These are phyloP conservation scores for Myxocyprinus asiaticus DNA, from an alignment of 2,113 vertebrate genomes.

Conservation along the genomic window DNA sequence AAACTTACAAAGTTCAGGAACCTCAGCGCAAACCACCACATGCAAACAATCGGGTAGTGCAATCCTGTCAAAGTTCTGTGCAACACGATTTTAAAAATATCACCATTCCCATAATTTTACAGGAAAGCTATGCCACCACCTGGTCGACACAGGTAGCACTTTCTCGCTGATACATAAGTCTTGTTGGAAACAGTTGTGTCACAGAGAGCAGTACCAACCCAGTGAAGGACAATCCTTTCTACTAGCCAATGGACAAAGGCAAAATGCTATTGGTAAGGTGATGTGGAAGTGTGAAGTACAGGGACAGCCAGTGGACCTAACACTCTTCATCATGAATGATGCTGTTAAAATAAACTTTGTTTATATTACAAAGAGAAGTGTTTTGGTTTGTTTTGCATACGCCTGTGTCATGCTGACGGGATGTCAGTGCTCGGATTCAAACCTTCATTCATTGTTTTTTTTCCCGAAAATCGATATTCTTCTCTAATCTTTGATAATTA, in stretches of 20 bases:
- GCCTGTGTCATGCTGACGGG: too few species aligned
- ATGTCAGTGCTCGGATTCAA: too few species aligned
- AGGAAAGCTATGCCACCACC: background rate
- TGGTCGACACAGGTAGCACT: background rate
- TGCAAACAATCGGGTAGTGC: background rate
- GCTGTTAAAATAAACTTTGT: too few species aligned
- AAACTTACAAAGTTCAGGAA: background rate
- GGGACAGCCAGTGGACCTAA: background rate
- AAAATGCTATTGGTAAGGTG: constrained; percentile 4
- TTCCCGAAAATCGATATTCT: too few species aligned
- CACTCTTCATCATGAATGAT: background rate
- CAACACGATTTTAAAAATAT: background rate
- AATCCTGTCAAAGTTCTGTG: background rate
- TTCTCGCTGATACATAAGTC: constrained; percentile 1
- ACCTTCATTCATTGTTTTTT: too few species aligned
- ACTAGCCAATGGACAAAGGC: constrained; percentile 7
- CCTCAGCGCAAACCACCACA: background rate
- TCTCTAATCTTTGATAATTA: too few species aligned
- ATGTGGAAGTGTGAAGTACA: background rate
- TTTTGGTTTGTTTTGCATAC: too few species aligned
- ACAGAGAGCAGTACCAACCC: background rate
- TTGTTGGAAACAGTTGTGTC: background rate
- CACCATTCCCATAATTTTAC: background rate
- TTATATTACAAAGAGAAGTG: too few species aligned
- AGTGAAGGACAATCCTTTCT: constrained; percentile 4